phyloP scores from a whole-genome alignment of 53 echinoderm and acorn worm genomes.

The Temnopleurus reevesii region DNA sequence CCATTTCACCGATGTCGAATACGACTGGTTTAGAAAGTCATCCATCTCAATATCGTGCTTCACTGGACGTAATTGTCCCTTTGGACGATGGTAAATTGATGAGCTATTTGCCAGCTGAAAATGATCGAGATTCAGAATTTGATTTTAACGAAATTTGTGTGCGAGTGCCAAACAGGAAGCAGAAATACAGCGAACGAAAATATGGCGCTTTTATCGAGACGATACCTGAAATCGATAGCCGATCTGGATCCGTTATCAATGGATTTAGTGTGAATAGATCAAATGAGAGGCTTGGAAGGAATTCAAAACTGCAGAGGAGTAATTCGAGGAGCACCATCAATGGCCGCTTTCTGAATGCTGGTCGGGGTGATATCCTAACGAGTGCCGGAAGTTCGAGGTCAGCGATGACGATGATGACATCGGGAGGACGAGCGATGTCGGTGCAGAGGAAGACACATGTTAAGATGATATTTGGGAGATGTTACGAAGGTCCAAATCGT shows the following conservation, averaged over 20 bases:
- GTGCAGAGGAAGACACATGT: background rate
- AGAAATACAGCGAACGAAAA: constrained; percentile 31
- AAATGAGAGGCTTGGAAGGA: background rate
- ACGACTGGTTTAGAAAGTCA: background rate
- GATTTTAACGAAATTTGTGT: constrained; percentile 33
- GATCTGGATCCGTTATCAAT: background rate
- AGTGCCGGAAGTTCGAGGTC: constrained; percentile 51
- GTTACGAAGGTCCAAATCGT: constrained; percentile 50
- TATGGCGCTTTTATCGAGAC: constrained; percentile 36
- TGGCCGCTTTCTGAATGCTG: background rate
- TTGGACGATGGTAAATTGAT: background rate
- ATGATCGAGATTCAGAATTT: background rate
- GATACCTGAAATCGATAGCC: constrained; percentile 49
- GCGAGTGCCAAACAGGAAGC: background rate
- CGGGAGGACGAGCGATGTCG: constrained; percentile 28
- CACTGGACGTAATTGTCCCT: background rate
- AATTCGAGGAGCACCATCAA: background rate
- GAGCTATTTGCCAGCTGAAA: background rate
- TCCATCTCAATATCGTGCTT: background rate
- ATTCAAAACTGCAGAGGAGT: background rate
- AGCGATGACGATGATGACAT: constrained; percentile 10
- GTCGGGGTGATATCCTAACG: background rate
- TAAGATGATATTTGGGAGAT: constrained; percentile 36
- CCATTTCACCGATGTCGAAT: background rate
- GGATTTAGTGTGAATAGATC: background rate